Percentiles rank a stretch among this genome's conserved stretches.
Evolutionary conservation across 1,140 invertebrate species (phyloP).

Genomic region (Heliconius eleuchia): DNA sequence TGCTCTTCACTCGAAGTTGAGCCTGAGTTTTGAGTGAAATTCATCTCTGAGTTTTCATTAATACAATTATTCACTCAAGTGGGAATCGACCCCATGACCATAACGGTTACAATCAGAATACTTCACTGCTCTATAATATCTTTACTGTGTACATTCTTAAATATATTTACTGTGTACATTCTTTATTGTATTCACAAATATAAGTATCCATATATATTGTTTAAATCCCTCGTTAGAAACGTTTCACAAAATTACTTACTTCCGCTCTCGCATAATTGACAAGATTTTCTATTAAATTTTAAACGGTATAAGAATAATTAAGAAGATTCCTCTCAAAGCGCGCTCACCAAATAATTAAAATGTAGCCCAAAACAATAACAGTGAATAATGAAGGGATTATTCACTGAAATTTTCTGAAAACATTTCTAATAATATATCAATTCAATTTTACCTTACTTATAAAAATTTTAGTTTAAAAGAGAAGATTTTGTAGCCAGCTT

Average conservation of each 20-base stretch:
- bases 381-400: constrained; percentile 26
- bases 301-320: constrained; percentile 26
- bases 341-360: constrained; percentile 30
- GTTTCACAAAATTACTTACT: constrained; percentile 4
- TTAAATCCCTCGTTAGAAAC: neutral
- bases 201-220: neutral
- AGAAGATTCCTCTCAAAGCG: constrained; percentile 20
- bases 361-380: constrained; percentile 33
- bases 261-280: constrained; percentile 17
- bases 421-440: neutral
- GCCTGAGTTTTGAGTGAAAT: too few species aligned
- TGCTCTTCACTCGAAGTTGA: too few species aligned
- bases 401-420: constrained; percentile 19
- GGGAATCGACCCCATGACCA: too few species aligned
- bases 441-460: neutral
- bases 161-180: too few species aligned
- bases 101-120: too few species aligned
- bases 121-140: too few species aligned
- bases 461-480: neutral
- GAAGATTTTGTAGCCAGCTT: neutral
- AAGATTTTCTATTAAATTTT: constrained; percentile 27
- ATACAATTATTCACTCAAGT: too few species aligned
- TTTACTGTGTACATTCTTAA: too few species aligned
- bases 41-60: too few species aligned
- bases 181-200: too few species aligned